Base-by-base conservation (phyloP, 2,797 vertebrate species). In the Crocidura indochinensis region DNA sequence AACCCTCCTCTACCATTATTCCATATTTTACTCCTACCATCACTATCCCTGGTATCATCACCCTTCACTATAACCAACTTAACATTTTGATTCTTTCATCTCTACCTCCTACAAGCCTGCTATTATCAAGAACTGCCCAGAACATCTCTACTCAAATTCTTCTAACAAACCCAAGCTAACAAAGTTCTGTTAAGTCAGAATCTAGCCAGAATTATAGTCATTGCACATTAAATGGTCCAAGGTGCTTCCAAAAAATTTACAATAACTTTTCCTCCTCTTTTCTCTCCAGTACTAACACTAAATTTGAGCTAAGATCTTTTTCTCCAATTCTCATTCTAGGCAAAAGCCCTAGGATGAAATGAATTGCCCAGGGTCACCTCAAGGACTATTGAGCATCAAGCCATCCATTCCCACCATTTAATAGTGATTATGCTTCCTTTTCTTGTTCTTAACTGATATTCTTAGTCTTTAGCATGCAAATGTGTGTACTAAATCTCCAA, bases 381-480 rank as follows among this genome's bases (percentile, higher is more conserved):
- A 38, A 5, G 38, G 38, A 38, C 38, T 38, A 38, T 60, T 60
- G 56, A 60, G 8, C 56, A 19, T 15, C 56, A 60, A 15, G 15
- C 56, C 56, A 60, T 60, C 19, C 19, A 60, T 60, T 60, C 56
- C 56, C 56, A 60, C 76, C 8, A 38, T 77, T 44, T 75, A 53
- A n/a, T n/a, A 53, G 60, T 44, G 22, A 60, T 64, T 44, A 29
- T 6, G 15, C 20, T 60, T 76, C 24, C 6, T 26, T 46, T 68
- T 46, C 51, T 71, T 46, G 49, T 47, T 62, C n/a, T 81, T 86
- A 27, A 60, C n/a, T 75, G 10, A 74, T 31, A 8, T 51, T 88
- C 10, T 92, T 73, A 71, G 19, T 82, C 80, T 91, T 79, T 79
- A 15, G 65, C 10, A 15, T 80, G 29, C n/a, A 74, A 2, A 65